These are phyloP conservation scores for Otocyon megalotis DNA, from an alignment of 2,113 vertebrate genomes.

Conservation along the genomic window DNA sequence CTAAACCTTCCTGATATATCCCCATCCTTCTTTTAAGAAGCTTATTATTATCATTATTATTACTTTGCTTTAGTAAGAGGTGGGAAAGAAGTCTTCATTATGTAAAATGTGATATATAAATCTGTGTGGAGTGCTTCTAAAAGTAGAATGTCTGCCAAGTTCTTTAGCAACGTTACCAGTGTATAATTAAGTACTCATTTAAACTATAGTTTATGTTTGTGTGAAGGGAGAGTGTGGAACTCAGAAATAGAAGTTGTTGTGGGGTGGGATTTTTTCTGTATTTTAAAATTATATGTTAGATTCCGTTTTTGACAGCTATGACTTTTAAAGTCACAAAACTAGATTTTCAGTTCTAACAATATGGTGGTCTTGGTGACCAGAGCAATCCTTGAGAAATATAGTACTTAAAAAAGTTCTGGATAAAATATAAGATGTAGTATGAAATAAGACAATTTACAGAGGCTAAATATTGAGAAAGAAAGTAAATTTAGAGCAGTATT, in stretches of 20 bases:
- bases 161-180: conserved; percentile 63
- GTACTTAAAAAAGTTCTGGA: not conserved
- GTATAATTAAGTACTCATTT: conserved; percentile 78
- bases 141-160: conserved; percentile 77
- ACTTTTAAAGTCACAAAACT: conserved; percentile 43
- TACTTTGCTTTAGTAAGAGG: conserved; percentile 61
- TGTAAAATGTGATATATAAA: conserved; percentile 77
- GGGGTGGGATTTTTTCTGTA: not conserved
- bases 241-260: conserved; percentile 77
- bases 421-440: not conserved
- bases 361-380: not conserved
- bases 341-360: conserved; percentile 17
- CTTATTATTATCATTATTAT: conserved; percentile 73
- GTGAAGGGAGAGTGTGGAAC: conserved; percentile 62
- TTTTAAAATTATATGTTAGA: conserved; percentile 72
- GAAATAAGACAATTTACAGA: not conserved
- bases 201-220: conserved; percentile 76
- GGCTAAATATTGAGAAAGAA: not conserved
- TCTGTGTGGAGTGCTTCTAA: conserved; percentile 67
- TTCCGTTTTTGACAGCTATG: conserved; percentile 59
- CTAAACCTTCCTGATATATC: not conserved
- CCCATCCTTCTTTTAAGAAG: conserved; percentile 44
- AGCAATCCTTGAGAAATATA: not conserved
- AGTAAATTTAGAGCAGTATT: not conserved
- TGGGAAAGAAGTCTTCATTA: conserved; percentile 71